phyloP scores from a whole-genome alignment of 2,888 invertebrate genomes.

The Heliconius ethilla region DNA sequence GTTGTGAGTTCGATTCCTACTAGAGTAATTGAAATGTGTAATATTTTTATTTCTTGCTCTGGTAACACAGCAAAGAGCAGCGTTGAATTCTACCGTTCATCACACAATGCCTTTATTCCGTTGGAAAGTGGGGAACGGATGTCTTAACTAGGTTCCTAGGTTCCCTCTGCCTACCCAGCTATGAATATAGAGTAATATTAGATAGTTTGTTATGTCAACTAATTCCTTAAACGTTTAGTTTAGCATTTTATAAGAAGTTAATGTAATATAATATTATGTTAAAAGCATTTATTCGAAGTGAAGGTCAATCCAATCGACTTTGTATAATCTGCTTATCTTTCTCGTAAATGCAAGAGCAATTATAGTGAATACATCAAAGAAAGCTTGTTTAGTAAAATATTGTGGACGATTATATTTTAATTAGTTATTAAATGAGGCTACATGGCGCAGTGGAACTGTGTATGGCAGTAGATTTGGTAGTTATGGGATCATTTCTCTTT shows the following conservation, averaged over 20 bases:
- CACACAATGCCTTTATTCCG: no score
- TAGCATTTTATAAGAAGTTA: no score
- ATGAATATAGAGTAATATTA: not conserved
- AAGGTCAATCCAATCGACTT: slow-evolving; percentile 19
- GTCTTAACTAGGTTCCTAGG: no score
- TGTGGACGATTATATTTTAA: not conserved
- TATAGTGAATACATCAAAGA: not conserved
- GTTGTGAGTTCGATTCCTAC: no score
- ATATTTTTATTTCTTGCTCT: no score
- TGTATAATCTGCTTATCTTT: not conserved
- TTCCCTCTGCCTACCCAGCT: no score
- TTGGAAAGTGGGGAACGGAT: no score
- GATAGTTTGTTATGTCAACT: not conserved
- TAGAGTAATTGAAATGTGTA: no score
- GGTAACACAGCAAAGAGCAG: no score
- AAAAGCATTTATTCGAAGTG: slow-evolving; percentile 10
- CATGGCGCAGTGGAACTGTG: not conserved
- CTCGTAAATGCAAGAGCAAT: not conserved
- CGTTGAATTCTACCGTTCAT: no score
- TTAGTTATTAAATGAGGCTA: not conserved
- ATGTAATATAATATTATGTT: not conserved
- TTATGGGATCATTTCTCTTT: not conserved
- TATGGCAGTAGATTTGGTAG: no score
- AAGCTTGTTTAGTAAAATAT: not conserved
- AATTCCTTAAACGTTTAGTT: not conserved